Evolutionary conservation across 1,140 invertebrate species (phyloP), one percentile per base, ranked within the genome.

Genomic region (Calephelis nemesis): DNA sequence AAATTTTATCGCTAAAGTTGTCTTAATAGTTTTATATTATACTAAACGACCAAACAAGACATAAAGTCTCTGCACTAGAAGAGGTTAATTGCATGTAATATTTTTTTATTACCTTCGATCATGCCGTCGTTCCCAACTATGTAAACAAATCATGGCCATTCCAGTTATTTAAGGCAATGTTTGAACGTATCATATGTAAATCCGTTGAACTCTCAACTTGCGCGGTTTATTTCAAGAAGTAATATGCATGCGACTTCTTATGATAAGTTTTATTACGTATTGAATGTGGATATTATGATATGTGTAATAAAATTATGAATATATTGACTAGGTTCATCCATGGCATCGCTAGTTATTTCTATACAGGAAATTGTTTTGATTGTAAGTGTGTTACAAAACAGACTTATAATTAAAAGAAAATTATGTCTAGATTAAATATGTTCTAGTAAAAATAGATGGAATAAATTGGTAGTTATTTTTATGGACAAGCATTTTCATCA

Each of bases 151-250:
- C 52, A 58, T 58, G 30, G 19, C 30, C 11, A 60, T 60, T 60
- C 54, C 19, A 60, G 54, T 60, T 39, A 40, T 60, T 40, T 60
- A 60, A 40, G 54, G 30, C 54, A 30, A 4, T 39, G 54, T 12
- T 60, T 11, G 30, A 50, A 50, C 30, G 70, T 65, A 69, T 64
- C 64, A 66, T 69, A 73, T 77, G 74, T 62, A 73, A 68, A 64
- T 69, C 65, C 65, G 65, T 52, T 54, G 74, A 75, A 76, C 76
- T 76, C 68, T 78, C 65, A 80, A 80, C 78, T 74, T 60, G 71
- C 64, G 54, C 63, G 70, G 72, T 70, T 69, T 63, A 69, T 75
- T 71, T 63, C 47, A 63, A 30, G 19, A 47, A 30, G 62, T 47
- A 47, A 47, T 48, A 63, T 47, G 45, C 62, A 63, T 45, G 13